Evolutionary conservation across 2,113 vertebrate genomes (phyloP), one percentile per base, ranked within the genome.

Genomic region (Hucho hucho): DNA sequence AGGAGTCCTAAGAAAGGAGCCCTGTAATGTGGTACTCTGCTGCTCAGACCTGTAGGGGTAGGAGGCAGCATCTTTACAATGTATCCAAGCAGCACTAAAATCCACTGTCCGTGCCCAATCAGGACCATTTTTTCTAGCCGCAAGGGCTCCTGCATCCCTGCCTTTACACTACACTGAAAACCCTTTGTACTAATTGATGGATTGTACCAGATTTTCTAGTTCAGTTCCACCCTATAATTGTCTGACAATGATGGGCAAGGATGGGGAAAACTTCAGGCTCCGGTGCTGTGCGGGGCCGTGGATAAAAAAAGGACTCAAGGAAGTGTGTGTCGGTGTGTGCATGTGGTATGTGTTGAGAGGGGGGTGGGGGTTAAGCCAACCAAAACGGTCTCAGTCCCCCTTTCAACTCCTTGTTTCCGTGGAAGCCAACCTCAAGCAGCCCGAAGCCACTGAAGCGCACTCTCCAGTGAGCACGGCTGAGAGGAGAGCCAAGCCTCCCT

Each of bases 121-220:
- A 97, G 94, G 96, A 95, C 90, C 94, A 94, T 93, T 93, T 92
- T 93, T 93, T 95, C 89, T 89, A 93, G 95, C 95, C 95, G 93
- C 93, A 89, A 94, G 95, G 94, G 93, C 92, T 94, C 92, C 94
- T 89, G 93, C 93, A 95, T 95, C 93, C 37, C 37, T 43, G 37
- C 37, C 95, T 94, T 90, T 93, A 95, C 94, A 95, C 94, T 94
- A 94, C 94, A 94, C 94, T 96, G 95, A 94, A 95, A 95, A 93
- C 92, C 93, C 95, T 98, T 94, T 93, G 95, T 97, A 95, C 96
- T 99, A 98, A 98, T 99, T 98, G 96, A 95, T 95, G 97, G 96
- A 98, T 97, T 98, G 97, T 95, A 97, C 95, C 96, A 97, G 95
- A 98, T 99, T 98, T 99, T 98, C 97, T 98, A 97, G 96, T 97